Base-by-base conservation (phyloP, 2,888 invertebrate species). In the Orthonevra nobilis region DNA sequence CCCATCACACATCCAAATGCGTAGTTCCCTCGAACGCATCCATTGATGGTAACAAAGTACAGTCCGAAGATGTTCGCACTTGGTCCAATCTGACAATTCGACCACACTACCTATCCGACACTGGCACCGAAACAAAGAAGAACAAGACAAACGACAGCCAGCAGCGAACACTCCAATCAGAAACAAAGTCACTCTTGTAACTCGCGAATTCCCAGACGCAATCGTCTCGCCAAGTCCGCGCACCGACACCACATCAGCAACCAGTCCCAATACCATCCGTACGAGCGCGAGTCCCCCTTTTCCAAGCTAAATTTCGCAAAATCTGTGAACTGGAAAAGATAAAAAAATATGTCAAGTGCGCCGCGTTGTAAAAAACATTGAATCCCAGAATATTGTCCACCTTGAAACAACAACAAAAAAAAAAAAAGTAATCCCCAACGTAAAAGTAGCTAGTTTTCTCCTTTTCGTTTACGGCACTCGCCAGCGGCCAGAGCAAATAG, bases 331-430 rank as follows among this genome's bases (percentile, higher is more conserved):
- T n/a, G n/a, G 17, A 46, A 36, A 12, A 44, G 19, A 30, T 15
- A 4, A 14, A 28, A 28, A 61, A 40, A 23, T 58, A 58, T 66
- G 72, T 72, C 72, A 64, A 77, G 63, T 70, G 58, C 64, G 44
- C n/a, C n/a, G n/a, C 52, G 23, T 17, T 20, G 23, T 32, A 64
- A 56, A 64, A 77, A 64, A 64, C 42, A 56, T 56, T 38, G 30
- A 69, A 69, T 34, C 23, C 44, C 42, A 34, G 28, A 14, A 56
- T 42, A 40, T 42, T 56, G 58, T 77, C 72, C 72, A 77, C 77
- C 77, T 77, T 77, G 77, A 72, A 77, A 72, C 54, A 23, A 38
- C 40, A 69, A 19, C 20, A 60, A 54, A 63, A 10, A 32, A 58
- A 40, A 58, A 50, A 14, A 30, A 44, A 54, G 32, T 56, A 44